A percentile compares a stretch with the other conserved stretches of the same genome.
These are phyloP conservation scores for Pogona vitticeps DNA, from an alignment of 2,113 vertebrate species.

Conservation along the genomic window DNA sequence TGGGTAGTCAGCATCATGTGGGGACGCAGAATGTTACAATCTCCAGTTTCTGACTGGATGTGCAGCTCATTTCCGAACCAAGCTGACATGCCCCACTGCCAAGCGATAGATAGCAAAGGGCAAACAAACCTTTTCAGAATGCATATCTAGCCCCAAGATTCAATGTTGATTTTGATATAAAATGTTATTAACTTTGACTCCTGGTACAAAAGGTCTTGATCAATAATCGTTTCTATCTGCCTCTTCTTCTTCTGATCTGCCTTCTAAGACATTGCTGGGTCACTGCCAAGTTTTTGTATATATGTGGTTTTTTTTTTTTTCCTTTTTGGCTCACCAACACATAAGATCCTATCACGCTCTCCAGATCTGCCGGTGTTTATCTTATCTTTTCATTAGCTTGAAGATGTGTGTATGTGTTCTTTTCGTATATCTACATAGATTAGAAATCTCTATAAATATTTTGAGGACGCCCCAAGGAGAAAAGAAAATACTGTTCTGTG, in stretches of 20 bases:
- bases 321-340: conserved; percentile 39
- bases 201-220: conserved; percentile 68
- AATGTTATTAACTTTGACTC: conserved; percentile 72
- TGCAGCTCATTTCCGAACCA: not conserved
- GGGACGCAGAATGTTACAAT: conserved; percentile 3
- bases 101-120: conserved; percentile 9
- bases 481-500: not conserved
- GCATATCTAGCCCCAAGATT: conserved; percentile 54
- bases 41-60: not conserved
- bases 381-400: conserved; percentile 52
- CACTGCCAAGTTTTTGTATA: conserved; percentile 38
- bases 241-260: conserved; percentile 55
- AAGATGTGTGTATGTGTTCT: conserved; percentile 33
- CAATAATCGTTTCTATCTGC: conserved; percentile 72
- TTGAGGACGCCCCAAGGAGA: conserved; percentile 49
- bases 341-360: conserved; percentile 45
- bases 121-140: conserved; percentile 59
- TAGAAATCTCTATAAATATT: conserved; percentile 23
- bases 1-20: not conserved
- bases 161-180: conserved; percentile 71
- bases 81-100: conserved; percentile 3
- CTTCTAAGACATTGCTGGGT: conserved; percentile 54
- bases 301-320: conserved; percentile 27
- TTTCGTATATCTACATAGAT: conserved; percentile 46
- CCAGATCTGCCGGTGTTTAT: conserved; percentile 46